Evolutionary conservation across 1,140 invertebrate species (phyloP), one percentile per base, ranked within the genome.

Genomic region (Aphelinus atriplicis): DNA sequence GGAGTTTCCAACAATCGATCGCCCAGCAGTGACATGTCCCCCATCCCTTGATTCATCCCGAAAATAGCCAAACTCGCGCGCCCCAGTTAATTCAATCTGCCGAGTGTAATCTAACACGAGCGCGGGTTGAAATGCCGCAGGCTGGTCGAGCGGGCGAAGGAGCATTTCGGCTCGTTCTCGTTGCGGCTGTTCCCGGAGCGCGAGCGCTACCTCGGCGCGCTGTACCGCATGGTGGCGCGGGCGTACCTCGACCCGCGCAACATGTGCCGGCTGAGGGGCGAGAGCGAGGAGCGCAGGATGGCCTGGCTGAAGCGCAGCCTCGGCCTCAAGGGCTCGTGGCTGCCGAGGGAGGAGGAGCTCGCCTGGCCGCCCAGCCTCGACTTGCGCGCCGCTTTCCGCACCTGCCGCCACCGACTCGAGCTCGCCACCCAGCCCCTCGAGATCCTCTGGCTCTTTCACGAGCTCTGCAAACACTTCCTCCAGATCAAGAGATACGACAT

Each of bases 391-490:
- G 70, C 77, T 1, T 65, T 85, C 1, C 76, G 78, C 46, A 51
- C 48, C 0, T 84, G 83, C 50, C 77, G 81, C 1, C 76, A 77
- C 56, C 76, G 81, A 66, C 63, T 86, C n/a, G 81, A 81, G 0
- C 71, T 84, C 57, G 81, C 83, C 3, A 82, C 74, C 0, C 57
- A 80, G 57, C 78, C 83, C 0, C 68, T 82, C 0, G 84, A 86
- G 65, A 77, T 84, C 1, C 74, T 82, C 2, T 86, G 84, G 84
- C 45, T 86, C 1, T 82, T 81, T 71, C 85, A 86, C 64, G 85
- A 86, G 57, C 78, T 86, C 4, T 77, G 73, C 53, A 84, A 82
- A 47, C 74, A 81, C 46, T 76, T 82, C 46, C 71, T 82, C n/a
- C 75, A 82, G n/a, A 80, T 79, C 4, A 58, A 45, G 10, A 79